Conservation (phyloP, 2,113 vertebrate species). For the Rhinogobius similis region DNA sequence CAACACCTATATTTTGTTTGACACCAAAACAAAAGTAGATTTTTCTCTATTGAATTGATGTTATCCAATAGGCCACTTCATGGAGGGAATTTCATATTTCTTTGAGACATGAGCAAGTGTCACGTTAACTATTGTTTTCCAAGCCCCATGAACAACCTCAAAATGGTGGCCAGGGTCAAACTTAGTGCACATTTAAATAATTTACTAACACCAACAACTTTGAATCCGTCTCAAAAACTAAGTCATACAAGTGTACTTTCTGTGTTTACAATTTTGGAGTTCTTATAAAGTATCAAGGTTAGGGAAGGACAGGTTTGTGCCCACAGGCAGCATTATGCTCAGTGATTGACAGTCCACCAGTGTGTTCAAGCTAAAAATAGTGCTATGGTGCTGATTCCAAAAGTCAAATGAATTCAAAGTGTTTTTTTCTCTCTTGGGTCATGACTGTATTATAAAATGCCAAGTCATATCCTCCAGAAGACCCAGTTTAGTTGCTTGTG, state of each 20-base stretch:
- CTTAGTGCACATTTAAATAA: too few relatives aligned
- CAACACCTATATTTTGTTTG: conserved; percentile 49
- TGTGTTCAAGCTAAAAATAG: conserved; percentile 5
- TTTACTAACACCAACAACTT: too few relatives aligned
- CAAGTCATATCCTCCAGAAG: not conserved
- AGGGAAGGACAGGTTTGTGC: conserved; percentile 6
- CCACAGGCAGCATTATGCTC: conserved; percentile 1
- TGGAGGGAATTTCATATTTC: not conserved
- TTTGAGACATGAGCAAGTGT: not conserved
- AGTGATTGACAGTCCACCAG: conserved; percentile 4
- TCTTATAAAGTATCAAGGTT: conserved; percentile 1
- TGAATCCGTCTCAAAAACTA: not conserved
- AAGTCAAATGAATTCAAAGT: conserved; percentile 3
- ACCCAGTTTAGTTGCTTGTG: not conserved
- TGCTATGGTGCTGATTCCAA: not conserved
- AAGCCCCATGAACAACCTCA: not conserved
- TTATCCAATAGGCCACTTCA: conserved; percentile 6
- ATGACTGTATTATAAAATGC: conserved; percentile 1
- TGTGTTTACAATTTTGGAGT: not conserved
- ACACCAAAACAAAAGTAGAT: conserved; percentile 12
- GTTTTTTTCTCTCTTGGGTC: not conserved
- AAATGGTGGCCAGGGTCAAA: not conserved
- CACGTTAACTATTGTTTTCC: not conserved
- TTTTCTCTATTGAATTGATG: not conserved
- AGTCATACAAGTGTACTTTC: not conserved